Conservation (phyloP, 1,140 invertebrate species). For the Pogonus chalceus region DNA sequence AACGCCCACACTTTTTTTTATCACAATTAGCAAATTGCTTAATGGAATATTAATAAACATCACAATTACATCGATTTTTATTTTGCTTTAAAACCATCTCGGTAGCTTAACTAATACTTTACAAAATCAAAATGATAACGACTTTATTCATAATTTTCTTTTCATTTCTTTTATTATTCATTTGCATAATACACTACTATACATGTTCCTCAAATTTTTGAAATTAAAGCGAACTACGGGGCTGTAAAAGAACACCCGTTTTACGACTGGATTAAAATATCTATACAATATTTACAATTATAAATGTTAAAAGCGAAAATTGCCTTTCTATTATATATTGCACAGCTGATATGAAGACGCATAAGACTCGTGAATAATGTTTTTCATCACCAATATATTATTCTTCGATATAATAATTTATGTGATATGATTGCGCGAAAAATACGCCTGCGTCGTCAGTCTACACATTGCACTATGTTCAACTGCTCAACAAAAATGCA, state of each 20-base stretch:
- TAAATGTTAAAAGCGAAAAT: conserved; percentile 1
- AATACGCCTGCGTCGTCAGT: not conserved
- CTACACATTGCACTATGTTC: not conserved
- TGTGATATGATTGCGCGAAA: not conserved
- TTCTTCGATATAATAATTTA: not conserved
- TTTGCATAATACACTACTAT: not conserved
- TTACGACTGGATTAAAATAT: not conserved
- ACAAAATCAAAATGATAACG: too few species aligned
- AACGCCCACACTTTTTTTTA: not conserved
- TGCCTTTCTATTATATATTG: conserved; percentile 1
- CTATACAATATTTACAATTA: conserved; percentile 1
- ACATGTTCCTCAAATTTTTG: not conserved
- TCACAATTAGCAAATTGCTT: conserved; percentile 3
- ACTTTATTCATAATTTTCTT: too few species aligned
- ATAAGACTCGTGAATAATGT: not conserved
- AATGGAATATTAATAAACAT: conserved; percentile 1
- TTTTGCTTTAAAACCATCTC: too few species aligned
- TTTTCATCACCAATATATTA: not conserved
- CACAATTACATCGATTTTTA: not conserved
- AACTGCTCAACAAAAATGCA: not conserved
- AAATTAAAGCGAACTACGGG: not conserved
- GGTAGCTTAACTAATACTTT: too few species aligned
- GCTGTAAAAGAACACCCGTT: not conserved
- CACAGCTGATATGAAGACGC: conserved; percentile 6
- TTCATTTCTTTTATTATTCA: not conserved